A percentile compares a stretch with the other conserved stretches of the same genome.
Conservation (phyloP, 2,797 vertebrate genomes). For the Morus bassanus region DNA sequence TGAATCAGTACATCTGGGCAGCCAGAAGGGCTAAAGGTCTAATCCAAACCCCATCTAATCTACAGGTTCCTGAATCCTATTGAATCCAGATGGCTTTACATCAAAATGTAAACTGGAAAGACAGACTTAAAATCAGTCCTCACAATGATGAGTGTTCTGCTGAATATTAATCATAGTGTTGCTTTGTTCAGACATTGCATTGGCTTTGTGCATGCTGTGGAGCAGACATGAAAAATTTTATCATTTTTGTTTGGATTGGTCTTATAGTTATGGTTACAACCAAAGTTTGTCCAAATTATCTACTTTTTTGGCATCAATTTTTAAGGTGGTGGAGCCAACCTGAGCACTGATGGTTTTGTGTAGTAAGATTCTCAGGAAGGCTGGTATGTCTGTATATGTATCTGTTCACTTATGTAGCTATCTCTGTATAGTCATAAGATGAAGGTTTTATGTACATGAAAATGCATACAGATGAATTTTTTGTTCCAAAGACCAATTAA, state of each 20-base stretch:
- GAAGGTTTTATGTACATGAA: neutral
- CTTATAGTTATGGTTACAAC: neutral
- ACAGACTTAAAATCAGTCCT: neutral
- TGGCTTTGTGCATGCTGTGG: neutral
- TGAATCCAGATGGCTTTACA: neutral
- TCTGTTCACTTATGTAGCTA: neutral
- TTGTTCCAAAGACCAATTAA: neutral
- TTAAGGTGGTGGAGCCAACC: neutral
- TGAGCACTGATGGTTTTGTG: neutral
- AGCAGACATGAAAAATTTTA: neutral
- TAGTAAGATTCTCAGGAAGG: neutral
- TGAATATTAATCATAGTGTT: neutral
- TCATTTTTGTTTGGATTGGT: neutral
- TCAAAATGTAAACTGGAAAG: neutral
- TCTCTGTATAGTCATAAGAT: neutral
- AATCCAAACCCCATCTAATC: neutral
- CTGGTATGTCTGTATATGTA: neutral
- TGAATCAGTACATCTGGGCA: neutral
- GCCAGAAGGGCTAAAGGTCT: neutral
- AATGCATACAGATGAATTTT: neutral
- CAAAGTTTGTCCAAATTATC: neutral
- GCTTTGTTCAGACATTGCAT: neutral
- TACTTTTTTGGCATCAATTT: accelerated
- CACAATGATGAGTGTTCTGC: neutral
- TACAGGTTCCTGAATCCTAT: neutral